Evolutionary conservation across 2,113 vertebrate species (phyloP), one percentile per base, ranked within the genome.

Genomic region (Anoura caudifer): DNA sequence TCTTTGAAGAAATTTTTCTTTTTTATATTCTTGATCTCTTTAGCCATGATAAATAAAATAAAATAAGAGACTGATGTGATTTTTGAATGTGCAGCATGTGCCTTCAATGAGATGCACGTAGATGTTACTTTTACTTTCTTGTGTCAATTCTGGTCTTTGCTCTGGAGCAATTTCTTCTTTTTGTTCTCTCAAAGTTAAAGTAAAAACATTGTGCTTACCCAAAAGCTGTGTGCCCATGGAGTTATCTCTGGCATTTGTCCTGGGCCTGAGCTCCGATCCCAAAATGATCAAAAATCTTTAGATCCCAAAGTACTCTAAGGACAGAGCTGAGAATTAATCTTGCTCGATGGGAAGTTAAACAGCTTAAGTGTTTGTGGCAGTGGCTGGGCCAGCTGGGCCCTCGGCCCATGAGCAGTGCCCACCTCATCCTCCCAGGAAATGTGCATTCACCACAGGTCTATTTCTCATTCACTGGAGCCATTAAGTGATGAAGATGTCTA

Each of bases 21-120:
- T 79, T 94, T 97, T 12, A 65, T 75, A 86, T 92, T 98, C 95
- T 95, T 84, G 1, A 56, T 73, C 47, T 93, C 12, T 84, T 69
- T 94, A 80, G 38, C 67, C 38, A 12, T 67, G 56, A 41, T 93
- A 67, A 90, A 77, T 79, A 75, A 72, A 94, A 59, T 2, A 17
- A 92, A 73, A 56, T 81, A 93, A 94, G 85, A 90, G 67, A 20
- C 24, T 3, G 10, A 24, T 86, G 14, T 93, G 89, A 5, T 0
- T 56, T 7, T 45, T 93, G 91, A 3, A 0, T 52, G 10, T 45
- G 45, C 17, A 24, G 38, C 65, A 67, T 1, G 19, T 28, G 2
- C 15, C 63, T 69, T 54, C 19, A 50, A 2, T 5, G 5, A 72
- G n/a, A 45, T 72, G 3, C 14, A 3, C 5, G 1, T 22, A 7